phyloP scores from a whole-genome alignment of 2,113 vertebrate genomes.

The Apodemus speciosus region DNA sequence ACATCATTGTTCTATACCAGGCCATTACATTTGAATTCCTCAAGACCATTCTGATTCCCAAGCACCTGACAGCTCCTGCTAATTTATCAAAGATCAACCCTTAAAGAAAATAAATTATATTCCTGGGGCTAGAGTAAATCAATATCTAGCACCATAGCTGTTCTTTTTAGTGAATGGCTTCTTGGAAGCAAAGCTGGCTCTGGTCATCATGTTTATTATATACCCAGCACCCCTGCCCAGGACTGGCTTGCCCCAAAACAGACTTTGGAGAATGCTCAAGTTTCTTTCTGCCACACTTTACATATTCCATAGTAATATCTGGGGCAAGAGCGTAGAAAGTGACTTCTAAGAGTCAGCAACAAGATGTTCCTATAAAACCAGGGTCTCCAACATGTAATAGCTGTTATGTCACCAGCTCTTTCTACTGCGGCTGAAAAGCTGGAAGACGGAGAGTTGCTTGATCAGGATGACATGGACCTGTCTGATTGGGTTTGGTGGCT shows the following conservation, averaged over 20 bases:
- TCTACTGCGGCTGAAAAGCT: slow-evolving; percentile 87
- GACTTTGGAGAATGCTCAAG: background rate
- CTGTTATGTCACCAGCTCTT: slow-evolving; percentile 67
- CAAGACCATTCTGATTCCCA: slow-evolving; percentile 83
- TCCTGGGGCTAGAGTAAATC: slow-evolving; percentile 73
- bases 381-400: slow-evolving; percentile 73
- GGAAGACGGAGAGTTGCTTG: slow-evolving; percentile 73
- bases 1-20: slow-evolving; percentile 88
- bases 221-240: background rate
- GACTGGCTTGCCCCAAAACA: background rate
- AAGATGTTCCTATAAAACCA: slow-evolving; percentile 76
- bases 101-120: slow-evolving; percentile 56
- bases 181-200: slow-evolving; percentile 81
- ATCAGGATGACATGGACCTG: slow-evolving; percentile 78
- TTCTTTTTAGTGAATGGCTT: slow-evolving; percentile 88
- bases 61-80: slow-evolving; percentile 66
- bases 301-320: slow-evolving; percentile 86
- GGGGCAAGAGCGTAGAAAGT: slow-evolving; percentile 92
- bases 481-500: slow-evolving; percentile 89
- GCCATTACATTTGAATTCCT: slow-evolving; percentile 94
- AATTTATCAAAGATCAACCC: slow-evolving; percentile 54
- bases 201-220: slow-evolving; percentile 65
- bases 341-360: slow-evolving; percentile 87
- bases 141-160: slow-evolving; percentile 47
- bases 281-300: slow-evolving; percentile 60